These are phyloP conservation scores for Hymenopus coronatus DNA, from an alignment of 2,888 invertebrate species.

Conservation along the genomic window DNA sequence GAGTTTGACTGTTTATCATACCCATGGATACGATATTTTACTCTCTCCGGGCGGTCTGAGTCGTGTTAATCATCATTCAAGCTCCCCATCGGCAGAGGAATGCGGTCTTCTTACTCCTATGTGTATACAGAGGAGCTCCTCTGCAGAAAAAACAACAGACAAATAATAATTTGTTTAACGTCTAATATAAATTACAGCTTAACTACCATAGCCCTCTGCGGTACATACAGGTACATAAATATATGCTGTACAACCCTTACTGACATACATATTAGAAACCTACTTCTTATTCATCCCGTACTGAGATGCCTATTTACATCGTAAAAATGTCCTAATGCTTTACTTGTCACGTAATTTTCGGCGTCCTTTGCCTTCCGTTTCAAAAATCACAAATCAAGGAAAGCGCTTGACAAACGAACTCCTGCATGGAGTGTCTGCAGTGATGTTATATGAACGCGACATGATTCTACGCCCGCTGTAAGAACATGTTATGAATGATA, in stretches of 20 bases:
- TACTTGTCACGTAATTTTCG: not conserved
- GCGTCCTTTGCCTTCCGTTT: not conserved
- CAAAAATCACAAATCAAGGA: not conserved
- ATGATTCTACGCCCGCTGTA: not conserved
- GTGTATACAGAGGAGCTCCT: not conserved
- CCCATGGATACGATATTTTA: constrained; percentile 9
- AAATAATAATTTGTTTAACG: constrained; percentile 14
- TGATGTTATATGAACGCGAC: not conserved
- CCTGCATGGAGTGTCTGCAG: not conserved
- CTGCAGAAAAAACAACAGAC: not conserved
- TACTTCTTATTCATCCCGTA: not conserved
- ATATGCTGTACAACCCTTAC: not conserved
- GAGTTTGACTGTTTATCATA: constrained; percentile 11
- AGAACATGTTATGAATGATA: not conserved
- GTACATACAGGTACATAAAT: not conserved
- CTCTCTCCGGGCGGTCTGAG: not conserved
- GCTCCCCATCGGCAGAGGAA: constrained; percentile 2
- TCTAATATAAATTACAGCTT: constrained; percentile 6
- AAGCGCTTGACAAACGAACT: not conserved
- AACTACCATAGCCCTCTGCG: not conserved
- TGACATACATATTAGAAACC: constrained; percentile 1
- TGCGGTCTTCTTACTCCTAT: not conserved
- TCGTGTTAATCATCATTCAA: constrained; percentile 9
- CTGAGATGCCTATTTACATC: not conserved
- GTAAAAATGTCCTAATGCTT: not conserved